Base-by-base conservation (phyloP, 2,888 invertebrate species). In the Ochropacha duplaris region DNA sequence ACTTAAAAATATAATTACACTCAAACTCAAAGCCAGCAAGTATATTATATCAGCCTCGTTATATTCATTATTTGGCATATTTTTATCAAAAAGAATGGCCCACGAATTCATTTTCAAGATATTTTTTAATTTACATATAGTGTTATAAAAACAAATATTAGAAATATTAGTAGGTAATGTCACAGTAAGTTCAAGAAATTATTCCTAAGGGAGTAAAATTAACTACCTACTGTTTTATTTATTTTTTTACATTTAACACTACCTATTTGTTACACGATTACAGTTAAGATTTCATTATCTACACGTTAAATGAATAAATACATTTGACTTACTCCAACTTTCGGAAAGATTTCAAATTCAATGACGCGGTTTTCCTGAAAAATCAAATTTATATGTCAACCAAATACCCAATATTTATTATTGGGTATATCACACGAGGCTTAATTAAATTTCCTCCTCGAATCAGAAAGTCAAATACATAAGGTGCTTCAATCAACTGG, bases 261-360 rank as follows among this genome's bases (percentile, higher is more conserved):
- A 88, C 71, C 84, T 88, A 86, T 84, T 86, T 83, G 76, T 81
- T 89, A 88, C 81, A 84, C 49, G 68, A 84, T 84, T 88, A 87
- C 74, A 86, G 68, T 79, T 84, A 86, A 81, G 63, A 64, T 78
- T 79, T 80, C 69, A 79, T 75, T 87, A 88, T 83, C 89, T 90
- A 88, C 86, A 85, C 76, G 76, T 73, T 80, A 72, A 61, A 60
- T 64, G 58, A 66, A 54, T 56, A 60, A 34, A 60, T 22, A 31
- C 31, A 51, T 51, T 52, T 39, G 14, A 16, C 16, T 44, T 44
- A 56, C 36, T 60, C 54, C 52, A 66, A 64, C 58, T 50, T 56
- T 22, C 34, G 8, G 6, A 44, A 44, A 44, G 19, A n/a, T 44
- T 44, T 44, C n/a, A 44, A n/a, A 19, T 44, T 44, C n/a, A 44